Base-by-base conservation (phyloP, 2,113 vertebrate species). In the Takifugu bimaculatus region DNA sequence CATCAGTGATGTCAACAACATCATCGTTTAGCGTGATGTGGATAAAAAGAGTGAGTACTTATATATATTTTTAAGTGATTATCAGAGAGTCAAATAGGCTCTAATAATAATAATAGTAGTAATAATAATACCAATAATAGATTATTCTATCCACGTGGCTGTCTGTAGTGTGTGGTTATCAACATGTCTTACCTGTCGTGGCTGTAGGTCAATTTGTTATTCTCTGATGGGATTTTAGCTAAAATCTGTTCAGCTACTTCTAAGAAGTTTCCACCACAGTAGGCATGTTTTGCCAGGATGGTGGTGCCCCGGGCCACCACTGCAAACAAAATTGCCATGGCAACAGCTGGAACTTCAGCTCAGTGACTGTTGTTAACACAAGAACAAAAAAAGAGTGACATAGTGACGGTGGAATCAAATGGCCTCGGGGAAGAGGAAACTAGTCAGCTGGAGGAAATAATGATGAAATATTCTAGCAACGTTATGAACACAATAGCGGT, bases 211-310 rank as follows among this genome's bases (percentile, higher is more conserved):
- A 99, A 82, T 39, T 98, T 98, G 91, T 97, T 98, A 84, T 99
- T 99, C 82, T 99, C 97, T 0, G 96, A 97, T 0, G 97, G 94
- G 67, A 97, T 96, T 79, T 97, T 98, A 2, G 94, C 94, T 80
- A 99, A 89, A 78, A 99, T 96, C 88, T 99, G 97, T 75, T 98
- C 96, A 0, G 96, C 97, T 80, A 99, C 97, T 82, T 99, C 97
- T 86, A 99, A 90, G 84, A 99, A 99, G 89, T 99, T 99, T 6
- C 97, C 97, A 2, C 94, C 93, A 44, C 94, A 99, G 93, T 93
- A 97, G 20, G 97, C 95, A 43, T 99, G 93, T 57, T 98, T 99
- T 79, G 97, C 97, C 61, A 99, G 92, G 83, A 98, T 94, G 67
- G 96, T 99, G 54, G 94, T 96, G 83, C 96, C 96, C 80, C 96